Evolutionary conservation across 2,888 invertebrate species (phyloP).

Genomic region (Platypus cylindrus): DNA sequence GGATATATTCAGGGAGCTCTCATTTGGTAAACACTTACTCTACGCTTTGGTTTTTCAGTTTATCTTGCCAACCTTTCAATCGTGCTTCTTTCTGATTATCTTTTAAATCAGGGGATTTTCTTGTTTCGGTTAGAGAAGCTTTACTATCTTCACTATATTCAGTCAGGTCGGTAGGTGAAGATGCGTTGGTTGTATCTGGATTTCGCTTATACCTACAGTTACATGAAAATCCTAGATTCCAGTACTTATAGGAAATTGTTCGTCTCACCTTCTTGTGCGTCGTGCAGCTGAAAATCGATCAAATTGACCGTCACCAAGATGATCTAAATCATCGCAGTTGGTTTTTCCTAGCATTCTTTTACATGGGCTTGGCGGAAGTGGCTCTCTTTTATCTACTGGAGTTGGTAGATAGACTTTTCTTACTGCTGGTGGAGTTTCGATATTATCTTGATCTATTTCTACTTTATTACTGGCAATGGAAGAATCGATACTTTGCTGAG

Average conservation of each 20-base stretch:
- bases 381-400: slow-evolving; percentile 42
- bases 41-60: slow-evolving; percentile 38
- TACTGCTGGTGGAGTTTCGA: slow-evolving; percentile 78
- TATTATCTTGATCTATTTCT: slow-evolving; percentile 82
- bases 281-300: slow-evolving; percentile 73
- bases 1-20: neutral
- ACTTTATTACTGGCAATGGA: slow-evolving; percentile 49
- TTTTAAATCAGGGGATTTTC: neutral
- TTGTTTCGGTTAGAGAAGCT: slow-evolving; percentile 13
- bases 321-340: slow-evolving; percentile 28
- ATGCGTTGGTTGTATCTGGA: slow-evolving; percentile 1
- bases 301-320: slow-evolving; percentile 66
- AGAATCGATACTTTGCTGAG: slow-evolving; percentile 18
- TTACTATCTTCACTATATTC: slow-evolving; percentile 36
- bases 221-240: neutral
- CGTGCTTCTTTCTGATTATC: slow-evolving; percentile 39
- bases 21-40: slow-evolving; percentile 1
- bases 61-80: slow-evolving; percentile 57
- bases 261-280: slow-evolving; percentile 58
- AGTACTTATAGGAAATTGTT: neutral
- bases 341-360: slow-evolving; percentile 36
- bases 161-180: slow-evolving; percentile 3
- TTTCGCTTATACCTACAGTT: slow-evolving; percentile 4
- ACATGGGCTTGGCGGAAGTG: slow-evolving; percentile 39
- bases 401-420: slow-evolving; percentile 55